Evolutionary conservation across 2,797 vertebrate species (phyloP), one percentile per base, ranked within the genome.

Genomic region (Pygocentrus nattereri): DNA sequence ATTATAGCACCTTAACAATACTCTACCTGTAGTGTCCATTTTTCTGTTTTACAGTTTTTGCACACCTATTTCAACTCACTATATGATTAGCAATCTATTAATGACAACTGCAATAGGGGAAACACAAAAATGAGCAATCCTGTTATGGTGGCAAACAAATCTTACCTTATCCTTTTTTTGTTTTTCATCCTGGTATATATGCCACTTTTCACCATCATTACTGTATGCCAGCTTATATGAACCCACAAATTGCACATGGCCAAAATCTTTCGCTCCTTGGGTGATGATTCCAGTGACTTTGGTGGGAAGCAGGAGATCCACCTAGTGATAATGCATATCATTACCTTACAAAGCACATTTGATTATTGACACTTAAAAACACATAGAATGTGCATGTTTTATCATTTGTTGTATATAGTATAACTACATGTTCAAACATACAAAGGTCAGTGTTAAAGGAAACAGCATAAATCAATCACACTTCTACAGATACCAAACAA

Each of bases 181-280:
- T 77, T 95, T 95, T 87, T 94, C 94, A 85, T 97, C 95, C 84
- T 95, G 95, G 83, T 96, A 96, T 38, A 95, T 76, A 56, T 89
- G 90, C 96, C 96, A 97, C 74, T 88, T 93, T 44, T 94, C 91
- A 41, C 96, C 95, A 44, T 96, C 95, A 12, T 95, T 93, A 80
- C 96, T 96, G 85, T 95, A 96, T 8, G 95, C 95, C 50, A 97
- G 85, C 86, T 97, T 97, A 85, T 96, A 97, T 61, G 96, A 96
- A 0, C 95, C 95, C 23, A 97, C 95, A 23, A 96, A 97, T 38
- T 96, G 96, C 47, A 96, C 93, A 0, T 94, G 96, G 56, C 96
- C 96, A 81, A 97, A 97, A 91, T 96, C 95, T 90, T 95, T 96
- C 56, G 96, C 96, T 88, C 96, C 95, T 88, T 97, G 96, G 79